Conservation (phyloP, 2,113 vertebrate species). For the Stomatorhinus ivindoensis region DNA sequence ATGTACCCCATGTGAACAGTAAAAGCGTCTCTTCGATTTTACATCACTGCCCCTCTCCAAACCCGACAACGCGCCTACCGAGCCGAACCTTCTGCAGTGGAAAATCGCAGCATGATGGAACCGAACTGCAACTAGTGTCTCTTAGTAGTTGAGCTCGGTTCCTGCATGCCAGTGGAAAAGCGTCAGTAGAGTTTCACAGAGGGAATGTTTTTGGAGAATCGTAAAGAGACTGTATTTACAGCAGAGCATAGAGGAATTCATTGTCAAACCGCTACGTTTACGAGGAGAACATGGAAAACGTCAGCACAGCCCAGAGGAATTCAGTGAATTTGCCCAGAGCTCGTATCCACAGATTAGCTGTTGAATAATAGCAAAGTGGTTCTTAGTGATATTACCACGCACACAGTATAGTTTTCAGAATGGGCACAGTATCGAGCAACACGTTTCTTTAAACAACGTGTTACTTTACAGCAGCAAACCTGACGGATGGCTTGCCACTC, state of each 20-base stretch:
- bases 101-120: neutral
- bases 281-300: neutral
- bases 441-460: neutral
- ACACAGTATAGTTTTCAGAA: neutral
- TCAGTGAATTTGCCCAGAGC: neutral
- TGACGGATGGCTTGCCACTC: neutral
- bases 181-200: neutral
- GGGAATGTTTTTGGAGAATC: neutral
- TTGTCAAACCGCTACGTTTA: neutral
- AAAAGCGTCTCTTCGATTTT: neutral
- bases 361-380: neutral
- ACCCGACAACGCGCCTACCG: neutral
- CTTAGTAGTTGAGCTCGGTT: no score
- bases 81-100: neutral
- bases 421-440: neutral
- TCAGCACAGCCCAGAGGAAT: neutral
- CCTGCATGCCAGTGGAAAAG: no score
- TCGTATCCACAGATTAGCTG: neutral
- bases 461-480: neutral
- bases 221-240: neutral
- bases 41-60: neutral
- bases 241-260: neutral
- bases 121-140: neutral
- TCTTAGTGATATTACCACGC: neutral
- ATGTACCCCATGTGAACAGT: neutral